Percentiles rank a stretch among this genome's conserved stretches.
phyloP scores from a whole-genome alignment of 1,140 invertebrate species.

The Neodiprion fabricii region DNA sequence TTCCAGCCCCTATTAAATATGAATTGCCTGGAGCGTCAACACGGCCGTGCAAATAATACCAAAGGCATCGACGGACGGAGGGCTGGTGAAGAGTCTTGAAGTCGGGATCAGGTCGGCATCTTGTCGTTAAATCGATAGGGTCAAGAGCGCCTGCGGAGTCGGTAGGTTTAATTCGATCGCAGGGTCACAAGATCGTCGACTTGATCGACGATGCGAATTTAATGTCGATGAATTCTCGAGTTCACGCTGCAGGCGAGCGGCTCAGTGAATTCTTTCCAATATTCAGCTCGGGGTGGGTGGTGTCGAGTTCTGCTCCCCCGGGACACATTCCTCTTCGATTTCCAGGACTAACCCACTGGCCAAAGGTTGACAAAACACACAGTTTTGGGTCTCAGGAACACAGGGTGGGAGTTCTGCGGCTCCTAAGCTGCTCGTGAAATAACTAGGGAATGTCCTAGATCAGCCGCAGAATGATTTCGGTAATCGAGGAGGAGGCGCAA shows the following conservation, averaged over 20 bases:
- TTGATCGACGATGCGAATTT: background rate
- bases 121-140: too few relatives aligned
- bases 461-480: background rate
- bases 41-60: too few relatives aligned
- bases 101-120: too few relatives aligned
- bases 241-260: background rate
- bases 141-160: background rate
- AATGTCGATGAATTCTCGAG: background rate
- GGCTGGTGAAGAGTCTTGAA: too few relatives aligned
- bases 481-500: background rate
- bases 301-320: background rate
- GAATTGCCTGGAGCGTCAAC: too few relatives aligned
- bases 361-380: conserved; percentile 14
- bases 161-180: background rate
- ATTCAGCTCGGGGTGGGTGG: background rate
- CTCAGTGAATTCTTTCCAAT: background rate
- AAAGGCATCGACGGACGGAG: too few relatives aligned
- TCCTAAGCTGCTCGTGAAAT: background rate
- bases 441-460: background rate
- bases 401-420: background rate
- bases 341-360: background rate
- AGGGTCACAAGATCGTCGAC: background rate
- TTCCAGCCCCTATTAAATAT: too few relatives aligned
- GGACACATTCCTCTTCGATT: background rate
- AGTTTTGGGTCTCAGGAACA: conserved; percentile 1